A percentile compares a stretch with the other conserved stretches of the same genome.
Evolutionary conservation across 2,888 invertebrate genomes (phyloP).

Genomic region (Tortricodes alternella): DNA sequence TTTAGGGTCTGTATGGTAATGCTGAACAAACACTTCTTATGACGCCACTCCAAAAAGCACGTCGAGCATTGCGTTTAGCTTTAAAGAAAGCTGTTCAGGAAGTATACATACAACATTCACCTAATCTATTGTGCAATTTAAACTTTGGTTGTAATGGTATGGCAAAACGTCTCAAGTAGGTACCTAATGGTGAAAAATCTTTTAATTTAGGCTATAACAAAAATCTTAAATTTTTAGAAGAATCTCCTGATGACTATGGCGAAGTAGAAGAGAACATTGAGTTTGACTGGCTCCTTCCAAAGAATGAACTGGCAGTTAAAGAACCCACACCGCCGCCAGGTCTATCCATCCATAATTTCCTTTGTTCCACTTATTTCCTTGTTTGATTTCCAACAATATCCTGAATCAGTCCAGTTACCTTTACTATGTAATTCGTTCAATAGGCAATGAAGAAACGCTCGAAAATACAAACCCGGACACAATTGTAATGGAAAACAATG

Average conservation of each 20-base stretch:
- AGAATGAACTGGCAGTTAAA: slow-evolving; percentile 40
- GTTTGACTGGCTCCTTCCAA: slow-evolving; percentile 59
- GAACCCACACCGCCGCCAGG: slow-evolving; percentile 50
- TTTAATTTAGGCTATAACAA: too few species aligned
- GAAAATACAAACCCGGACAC: background rate
- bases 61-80: slow-evolving; percentile 65
- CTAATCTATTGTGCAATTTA: slow-evolving; percentile 50
- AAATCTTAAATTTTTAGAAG: slow-evolving; percentile 41
- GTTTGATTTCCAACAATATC: slow-evolving; percentile 36
- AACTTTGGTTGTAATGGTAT: slow-evolving; percentile 58
- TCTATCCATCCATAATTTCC: slow-evolving; percentile 42
- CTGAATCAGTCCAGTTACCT: background rate
- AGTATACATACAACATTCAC: slow-evolving; percentile 55
- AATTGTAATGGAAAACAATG: slow-evolving; percentile 33
- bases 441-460: slow-evolving; percentile 14
- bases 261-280: slow-evolving; percentile 67
- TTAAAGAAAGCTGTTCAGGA: slow-evolving; percentile 71
- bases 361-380: slow-evolving; percentile 31
- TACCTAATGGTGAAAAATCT: too few species aligned
- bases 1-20: slow-evolving; percentile 51
- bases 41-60: slow-evolving; percentile 74
- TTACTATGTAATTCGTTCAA: background rate
- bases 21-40: slow-evolving; percentile 57
- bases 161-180: too few species aligned
- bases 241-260: slow-evolving; percentile 59